Base-by-base conservation (phyloP, 2,797 vertebrate genomes). In the Gymnoscopelus braueri region DNA sequence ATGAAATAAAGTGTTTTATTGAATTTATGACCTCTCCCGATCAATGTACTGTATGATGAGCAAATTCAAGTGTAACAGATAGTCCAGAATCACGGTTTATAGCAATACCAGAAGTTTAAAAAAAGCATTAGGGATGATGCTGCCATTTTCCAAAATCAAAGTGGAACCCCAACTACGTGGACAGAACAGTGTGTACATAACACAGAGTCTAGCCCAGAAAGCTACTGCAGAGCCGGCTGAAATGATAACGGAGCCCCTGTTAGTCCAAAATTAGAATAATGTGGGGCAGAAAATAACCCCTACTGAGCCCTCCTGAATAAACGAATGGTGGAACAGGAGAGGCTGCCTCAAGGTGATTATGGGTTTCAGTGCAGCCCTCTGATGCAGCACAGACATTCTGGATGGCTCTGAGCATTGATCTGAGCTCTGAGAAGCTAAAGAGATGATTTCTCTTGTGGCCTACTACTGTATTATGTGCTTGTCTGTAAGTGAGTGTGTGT, bases 271-370 rank as follows among this genome's bases (percentile, higher is more conserved):
- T 62, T 66, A 48, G 71, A 69, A 64, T 2, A 32, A 54, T 15
- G 44, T n/a, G 9, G 39, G n/a, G 19, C 63, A 70, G 63, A 64
- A 65, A 60, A 49, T 11, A 51, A 60, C 15, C 26, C 69, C 83
- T 65, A 44, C n/a, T 4, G 19, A 56, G 48, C 50, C 12, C n/a
- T 79, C 60, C 65, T 32, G 60, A 39, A 26, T 29, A 5, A 60
- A 13, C 56, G 58, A 39, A 60, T 54, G 63, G 80, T 71, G 75
- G 73, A 77, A 68, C 64, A 81, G 81, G 13, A 84, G 75, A 81
- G 75, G 67, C 63, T 11, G 73, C 79, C 74, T 67, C 49, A 29
- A 71, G 82, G 79, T 67, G 51, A 57, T 10, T 59, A n/a, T n/a
- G 6, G 32, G 3, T 14, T 59, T 39, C 5, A 52, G 71, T 29